These are phyloP conservation scores for Alcedo atthis DNA, from an alignment of 2,797 vertebrate species.

Conservation along the genomic window DNA sequence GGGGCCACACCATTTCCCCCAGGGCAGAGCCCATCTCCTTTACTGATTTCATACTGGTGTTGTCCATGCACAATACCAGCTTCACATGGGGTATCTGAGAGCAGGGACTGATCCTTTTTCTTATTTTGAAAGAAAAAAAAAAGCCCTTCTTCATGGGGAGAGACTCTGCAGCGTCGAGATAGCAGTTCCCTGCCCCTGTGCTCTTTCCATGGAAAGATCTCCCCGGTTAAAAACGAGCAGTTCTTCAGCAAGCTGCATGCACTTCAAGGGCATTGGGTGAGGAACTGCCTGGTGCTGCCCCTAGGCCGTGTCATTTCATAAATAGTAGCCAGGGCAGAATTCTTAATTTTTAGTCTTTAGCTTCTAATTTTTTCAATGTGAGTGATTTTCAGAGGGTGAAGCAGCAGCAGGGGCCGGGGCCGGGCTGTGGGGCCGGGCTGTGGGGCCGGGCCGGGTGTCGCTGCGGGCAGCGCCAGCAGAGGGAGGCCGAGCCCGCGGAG, in stretches of 20 bases:
- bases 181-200: background rate
- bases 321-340: background rate
- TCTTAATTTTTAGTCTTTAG: background rate
- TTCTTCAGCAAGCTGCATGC: background rate
- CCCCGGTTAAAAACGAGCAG: background rate
- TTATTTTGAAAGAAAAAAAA: background rate
- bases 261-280: background rate
- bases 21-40: background rate
- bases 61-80: background rate
- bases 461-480: slow-evolving; percentile 61
- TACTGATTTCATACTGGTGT: background rate
- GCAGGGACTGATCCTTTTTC: background rate
- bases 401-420: background rate
- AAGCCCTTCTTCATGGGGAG: background rate
- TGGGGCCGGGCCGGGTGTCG: too few species aligned
- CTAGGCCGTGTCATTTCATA: background rate
- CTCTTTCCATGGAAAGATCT: background rate
- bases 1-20: background rate
- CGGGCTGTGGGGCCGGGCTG: too few species aligned
- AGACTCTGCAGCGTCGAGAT: background rate
- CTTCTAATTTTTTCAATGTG: background rate
- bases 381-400: background rate
- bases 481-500: slow-evolving; percentile 45
- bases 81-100: background rate
- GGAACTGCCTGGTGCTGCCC: background rate